Conservation (phyloP, 2,888 invertebrate species). For the Acleris literana region DNA sequence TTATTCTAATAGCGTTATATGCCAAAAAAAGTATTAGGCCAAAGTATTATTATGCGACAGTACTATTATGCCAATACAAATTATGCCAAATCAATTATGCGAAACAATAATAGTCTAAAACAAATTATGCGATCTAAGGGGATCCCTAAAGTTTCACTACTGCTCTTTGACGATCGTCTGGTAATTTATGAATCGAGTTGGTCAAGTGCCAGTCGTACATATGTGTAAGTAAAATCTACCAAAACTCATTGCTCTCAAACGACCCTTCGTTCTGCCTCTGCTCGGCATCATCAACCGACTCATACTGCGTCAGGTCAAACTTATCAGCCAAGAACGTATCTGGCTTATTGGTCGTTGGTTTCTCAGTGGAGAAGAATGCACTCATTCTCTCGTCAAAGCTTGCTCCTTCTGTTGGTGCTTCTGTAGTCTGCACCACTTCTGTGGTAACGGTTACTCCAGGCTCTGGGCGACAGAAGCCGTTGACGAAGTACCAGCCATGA, state of each 20-base stretch:
- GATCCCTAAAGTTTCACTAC: too few relatives aligned
- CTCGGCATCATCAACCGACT: constrained; percentile 54
- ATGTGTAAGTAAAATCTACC: constrained; percentile 8
- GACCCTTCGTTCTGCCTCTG: constrained; percentile 55
- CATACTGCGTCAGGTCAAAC: constrained; percentile 68
- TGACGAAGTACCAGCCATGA: constrained; percentile 72
- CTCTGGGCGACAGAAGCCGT: constrained; percentile 66
- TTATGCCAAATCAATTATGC: too few relatives aligned
- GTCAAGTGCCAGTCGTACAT: background rate
- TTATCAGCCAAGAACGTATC: constrained; percentile 77
- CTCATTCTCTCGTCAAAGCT: constrained; percentile 49
- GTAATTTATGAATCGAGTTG: too few relatives aligned
- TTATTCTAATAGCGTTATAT: too few relatives aligned
- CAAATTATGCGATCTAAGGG: too few relatives aligned
- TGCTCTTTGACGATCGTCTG: too few relatives aligned
- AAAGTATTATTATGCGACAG: too few relatives aligned
- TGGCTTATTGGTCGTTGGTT: constrained; percentile 55
- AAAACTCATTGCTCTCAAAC: constrained; percentile 50
- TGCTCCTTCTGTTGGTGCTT: constrained; percentile 36
- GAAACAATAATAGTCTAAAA: too few relatives aligned
- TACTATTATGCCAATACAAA: too few relatives aligned
- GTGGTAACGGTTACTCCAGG: constrained; percentile 40
- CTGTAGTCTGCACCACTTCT: constrained; percentile 20
- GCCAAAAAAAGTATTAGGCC: too few relatives aligned
- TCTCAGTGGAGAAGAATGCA: constrained; percentile 69